Percentiles rank a stretch among this genome's conserved stretches.
Conservation (phyloP, 2,888 invertebrate genomes). For the Protophormia terraenovae region DNA sequence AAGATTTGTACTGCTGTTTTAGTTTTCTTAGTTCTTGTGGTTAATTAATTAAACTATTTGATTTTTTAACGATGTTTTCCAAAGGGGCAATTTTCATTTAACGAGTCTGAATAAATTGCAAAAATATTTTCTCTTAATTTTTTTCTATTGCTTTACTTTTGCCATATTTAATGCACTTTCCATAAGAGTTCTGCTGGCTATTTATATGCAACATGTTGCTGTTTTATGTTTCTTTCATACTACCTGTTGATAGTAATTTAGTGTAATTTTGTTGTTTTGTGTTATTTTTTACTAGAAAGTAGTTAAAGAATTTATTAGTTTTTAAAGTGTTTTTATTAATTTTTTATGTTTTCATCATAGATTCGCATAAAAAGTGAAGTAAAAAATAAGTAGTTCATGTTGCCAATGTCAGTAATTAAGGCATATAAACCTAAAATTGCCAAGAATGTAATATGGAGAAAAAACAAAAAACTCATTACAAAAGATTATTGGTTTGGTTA, state of each 20-base stretch:
- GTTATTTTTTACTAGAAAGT: slow-evolving; percentile 4
- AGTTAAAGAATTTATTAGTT: slow-evolving; percentile 14
- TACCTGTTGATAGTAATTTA: not conserved
- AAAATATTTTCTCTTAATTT: not conserved
- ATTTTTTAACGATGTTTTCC: not conserved
- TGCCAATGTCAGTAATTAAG: slow-evolving; percentile 10
- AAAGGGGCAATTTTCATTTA: slow-evolving; percentile 15
- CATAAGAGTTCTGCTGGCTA: not conserved
- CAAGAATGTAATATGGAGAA: not conserved
- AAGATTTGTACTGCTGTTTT: too few species aligned
- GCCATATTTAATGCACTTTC: not conserved
- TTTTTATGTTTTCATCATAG: slow-evolving; percentile 21
- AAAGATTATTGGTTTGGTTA: not conserved
- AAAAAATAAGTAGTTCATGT: slow-evolving; percentile 7
- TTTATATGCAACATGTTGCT: not conserved
- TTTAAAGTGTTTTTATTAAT: slow-evolving; percentile 22
- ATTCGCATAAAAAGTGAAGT: not conserved
- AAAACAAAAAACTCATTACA: not conserved
- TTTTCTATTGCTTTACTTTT: not conserved
- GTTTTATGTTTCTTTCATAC: not conserved
- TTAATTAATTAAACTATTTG: slow-evolving; percentile 11
- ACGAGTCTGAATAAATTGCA: slow-evolving; percentile 4
- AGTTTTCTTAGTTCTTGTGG: not conserved
- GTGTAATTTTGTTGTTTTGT: not conserved
- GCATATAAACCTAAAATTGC: not conserved